Evolutionary conservation across 2,888 invertebrate species (phyloP).

Genomic region (Labia minor): DNA sequence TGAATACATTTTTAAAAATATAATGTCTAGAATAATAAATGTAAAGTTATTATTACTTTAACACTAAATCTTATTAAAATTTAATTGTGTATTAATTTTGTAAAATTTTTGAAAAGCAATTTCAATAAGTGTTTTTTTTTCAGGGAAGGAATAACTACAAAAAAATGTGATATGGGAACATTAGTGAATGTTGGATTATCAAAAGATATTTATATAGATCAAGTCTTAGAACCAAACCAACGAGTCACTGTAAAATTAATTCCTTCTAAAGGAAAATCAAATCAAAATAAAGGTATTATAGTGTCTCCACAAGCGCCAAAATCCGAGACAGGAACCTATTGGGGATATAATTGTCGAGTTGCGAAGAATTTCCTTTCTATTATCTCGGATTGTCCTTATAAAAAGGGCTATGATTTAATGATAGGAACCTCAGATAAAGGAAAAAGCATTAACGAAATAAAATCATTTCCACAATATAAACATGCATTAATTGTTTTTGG

Average conservation of each 20-base stretch:
- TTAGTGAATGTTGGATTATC: slow-evolving; percentile 77
- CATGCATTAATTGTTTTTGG: slow-evolving; percentile 90
- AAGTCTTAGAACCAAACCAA: slow-evolving; percentile 65
- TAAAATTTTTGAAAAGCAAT: background rate
- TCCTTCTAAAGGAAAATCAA: slow-evolving; percentile 42
- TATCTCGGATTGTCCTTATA: slow-evolving; percentile 72
- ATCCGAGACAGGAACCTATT: slow-evolving; percentile 74
- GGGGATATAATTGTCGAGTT: slow-evolving; percentile 90
- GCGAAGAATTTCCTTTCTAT: slow-evolving; percentile 73
- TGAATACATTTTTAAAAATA: too few species aligned
- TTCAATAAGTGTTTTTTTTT: too few species aligned
- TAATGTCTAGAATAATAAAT: background rate
- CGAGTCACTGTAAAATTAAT: slow-evolving; percentile 79
- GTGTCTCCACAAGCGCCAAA: slow-evolving; percentile 74
- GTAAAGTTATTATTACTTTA: background rate
- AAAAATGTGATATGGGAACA: slow-evolving; percentile 62
- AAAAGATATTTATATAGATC: slow-evolving; percentile 70
- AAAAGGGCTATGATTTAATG: slow-evolving; percentile 72
- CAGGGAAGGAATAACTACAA: slow-evolving; percentile 70
- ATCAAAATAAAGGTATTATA: slow-evolving; percentile 64
- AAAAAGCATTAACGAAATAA: slow-evolving; percentile 52
- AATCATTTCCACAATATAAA: slow-evolving; percentile 44
- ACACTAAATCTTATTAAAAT: background rate
- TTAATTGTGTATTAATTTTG: background rate
- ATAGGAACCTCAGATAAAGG: slow-evolving; percentile 95